Evolutionary conservation across 2,888 invertebrate genomes (phyloP).

Genomic region (Branchinecta sandiegonensis): DNA sequence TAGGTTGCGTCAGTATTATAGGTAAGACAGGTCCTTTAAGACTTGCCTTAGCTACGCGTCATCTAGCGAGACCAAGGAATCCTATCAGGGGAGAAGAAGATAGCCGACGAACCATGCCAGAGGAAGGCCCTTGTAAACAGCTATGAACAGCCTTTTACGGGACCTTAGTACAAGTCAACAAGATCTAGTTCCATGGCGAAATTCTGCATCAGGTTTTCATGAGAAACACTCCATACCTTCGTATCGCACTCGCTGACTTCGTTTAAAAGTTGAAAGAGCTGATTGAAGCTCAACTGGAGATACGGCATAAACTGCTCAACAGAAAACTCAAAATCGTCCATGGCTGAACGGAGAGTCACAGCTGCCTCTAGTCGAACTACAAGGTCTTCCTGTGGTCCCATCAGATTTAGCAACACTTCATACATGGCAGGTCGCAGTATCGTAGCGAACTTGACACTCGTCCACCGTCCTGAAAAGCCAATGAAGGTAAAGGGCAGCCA

Average conservation of each 20-base stretch:
- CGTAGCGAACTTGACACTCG: constrained; percentile 60
- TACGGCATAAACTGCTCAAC: constrained; percentile 70
- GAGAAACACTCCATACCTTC: constrained; percentile 43
- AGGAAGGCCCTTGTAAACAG: too few species aligned
- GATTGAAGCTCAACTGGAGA: constrained; percentile 58
- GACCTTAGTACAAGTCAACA: too few species aligned
- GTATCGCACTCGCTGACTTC: constrained; percentile 83
- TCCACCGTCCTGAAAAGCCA: constrained; percentile 37
- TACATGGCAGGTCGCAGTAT: constrained; percentile 67
- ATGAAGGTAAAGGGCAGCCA: not conserved
- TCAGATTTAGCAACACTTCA: constrained; percentile 31
- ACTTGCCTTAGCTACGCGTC: too few species aligned
- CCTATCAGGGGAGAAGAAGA: too few species aligned
- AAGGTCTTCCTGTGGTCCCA: constrained; percentile 22
- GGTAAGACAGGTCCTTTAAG: too few species aligned
- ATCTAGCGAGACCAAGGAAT: too few species aligned
- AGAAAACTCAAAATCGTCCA: constrained; percentile 86
- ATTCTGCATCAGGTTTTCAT: too few species aligned
- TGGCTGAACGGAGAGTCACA: constrained; percentile 61
- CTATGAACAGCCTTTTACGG: too few species aligned
- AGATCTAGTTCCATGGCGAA: too few species aligned
- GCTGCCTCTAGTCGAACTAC: constrained; percentile 68
- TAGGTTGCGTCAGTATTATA: too few species aligned
- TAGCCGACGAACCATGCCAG: too few species aligned
- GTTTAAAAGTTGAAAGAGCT: constrained; percentile 66